phyloP scores from a whole-genome alignment of 2,113 vertebrate species.

The Lutjanus erythropterus region DNA sequence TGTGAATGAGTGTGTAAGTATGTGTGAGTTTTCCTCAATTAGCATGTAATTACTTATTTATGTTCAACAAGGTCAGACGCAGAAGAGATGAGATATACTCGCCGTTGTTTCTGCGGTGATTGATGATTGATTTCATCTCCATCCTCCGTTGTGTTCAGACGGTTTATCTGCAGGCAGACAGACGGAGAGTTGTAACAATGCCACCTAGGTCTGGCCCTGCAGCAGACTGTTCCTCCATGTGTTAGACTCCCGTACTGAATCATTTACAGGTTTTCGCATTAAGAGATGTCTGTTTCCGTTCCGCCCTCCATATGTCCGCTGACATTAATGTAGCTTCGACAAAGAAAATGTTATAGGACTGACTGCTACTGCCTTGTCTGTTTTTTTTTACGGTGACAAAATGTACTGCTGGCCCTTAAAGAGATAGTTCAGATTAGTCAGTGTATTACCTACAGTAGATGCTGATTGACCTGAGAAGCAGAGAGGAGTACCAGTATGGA shows the following conservation, averaged over 20 bases:
- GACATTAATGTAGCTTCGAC: slow-evolving; percentile 42
- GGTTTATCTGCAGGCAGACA: slow-evolving; percentile 68
- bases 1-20: slow-evolving; percentile 11
- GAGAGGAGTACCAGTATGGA: too few relatives aligned
- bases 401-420: neutral
- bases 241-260: slow-evolving; percentile 65
- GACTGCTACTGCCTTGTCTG: neutral
- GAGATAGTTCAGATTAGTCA: too few relatives aligned
- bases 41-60: slow-evolving; percentile 74
- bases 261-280: slow-evolving; percentile 69
- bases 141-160: slow-evolving; percentile 52
- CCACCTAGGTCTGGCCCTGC: slow-evolving; percentile 67
- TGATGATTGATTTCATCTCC: slow-evolving; percentile 71
- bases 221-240: slow-evolving; percentile 78
- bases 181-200: slow-evolving; percentile 75
- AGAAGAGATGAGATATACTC: slow-evolving; percentile 55
- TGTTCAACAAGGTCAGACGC: slow-evolving; percentile 71
- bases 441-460: too few relatives aligned
- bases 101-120: slow-evolving; percentile 35
- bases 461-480: too few relatives aligned
- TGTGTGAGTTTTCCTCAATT: slow-evolving; percentile 52
- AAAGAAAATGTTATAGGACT: slow-evolving; percentile 1
- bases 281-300: slow-evolving; percentile 68
- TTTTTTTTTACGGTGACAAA: slow-evolving; percentile 14
- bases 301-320: slow-evolving; percentile 65